Evolutionary conservation across 1,140 invertebrate genomes (phyloP), one percentile per base, ranked within the genome.

Genomic region (Brachionus sp.): DNA sequence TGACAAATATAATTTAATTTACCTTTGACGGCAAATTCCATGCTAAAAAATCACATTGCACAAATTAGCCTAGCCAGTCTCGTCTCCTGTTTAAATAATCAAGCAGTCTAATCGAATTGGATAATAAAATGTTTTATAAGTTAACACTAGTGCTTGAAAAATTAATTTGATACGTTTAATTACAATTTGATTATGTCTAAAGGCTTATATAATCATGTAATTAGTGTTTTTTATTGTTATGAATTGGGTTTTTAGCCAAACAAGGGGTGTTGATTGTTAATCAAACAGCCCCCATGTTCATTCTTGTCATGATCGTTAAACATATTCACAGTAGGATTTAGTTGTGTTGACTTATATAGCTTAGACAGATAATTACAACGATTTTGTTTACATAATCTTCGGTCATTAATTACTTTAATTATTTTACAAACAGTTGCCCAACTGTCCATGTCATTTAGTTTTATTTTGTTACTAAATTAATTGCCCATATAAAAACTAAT

Each of bases 1-100:
- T 75, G 37, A 46, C 42, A 75, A 75, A 75, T 46, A 75, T 25
- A 66, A 66, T 33, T 66, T 66, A 70, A 70, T 70, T 70, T 70
- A 70, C 66, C 66, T 70, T 39, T 70, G 64, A 39, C 66, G 66
- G 66, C 37, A 70, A 7, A 9, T 70, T 35, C 16, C 16, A 42
- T 70, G 35, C 33, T 4, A 39, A 70, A 16, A 39, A 39, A 70
- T 70, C 66, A 70, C 66, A 70, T 70, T 19, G 19, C 50, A 42
- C 39, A 42, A 42, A 42, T 42, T 53, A 53, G n/a, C 19, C 50
- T 53, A 53, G n/a, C 19, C 50, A 57, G 50, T 57, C 50, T 57
- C 50, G 50, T 19, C 50, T 57, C 6, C 50, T 57, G 16, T 57
- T 57, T 57, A 57, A 57, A 57, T 57, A 57, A 57, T 23, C 50